Evolutionary conservation across 2,113 vertebrate species (phyloP), one percentile per base, ranked within the genome.

Genomic region (Chlorodrepanis virens): DNA sequence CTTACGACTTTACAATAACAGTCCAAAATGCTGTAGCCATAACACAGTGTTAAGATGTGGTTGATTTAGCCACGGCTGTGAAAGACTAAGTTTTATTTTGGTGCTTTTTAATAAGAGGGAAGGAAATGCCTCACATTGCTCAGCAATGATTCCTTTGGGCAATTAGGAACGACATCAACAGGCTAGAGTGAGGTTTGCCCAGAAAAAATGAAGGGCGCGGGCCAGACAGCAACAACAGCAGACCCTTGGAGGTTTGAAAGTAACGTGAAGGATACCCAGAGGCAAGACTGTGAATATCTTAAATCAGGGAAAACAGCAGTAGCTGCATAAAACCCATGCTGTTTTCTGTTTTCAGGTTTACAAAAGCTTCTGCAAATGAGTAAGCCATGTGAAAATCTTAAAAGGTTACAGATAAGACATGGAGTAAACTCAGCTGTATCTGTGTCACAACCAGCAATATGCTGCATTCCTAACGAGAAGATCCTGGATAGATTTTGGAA

Each of bases 91-190:
- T 94, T 95, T 97, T 96, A 86, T 96, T 96, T 95, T 93, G 82
- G 82, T 96, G 83, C 76, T 93, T 97, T 95, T 94, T 96, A 96
- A 94, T 92, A 96, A 94, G 89, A 86, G 88, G 67, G 69, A 96
- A 97, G 96, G 96, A 97, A 97, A 97, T 97, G 89, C 94, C 72
- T 96, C 87, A 93, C 91, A 94, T 94, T 96, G 76, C 92, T 97
- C 70, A 93, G 92, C 94, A 90, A 74, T 97, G 83, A 96, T 91
- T 96, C 90, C 87, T 97, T 93, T 95, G 93, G 96, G 94, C 92
- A 95, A 95, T 93, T 91, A 96, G 53, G 80, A 96, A 85, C 50
- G 2, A 96, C 93, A 94, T 88, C 94, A 96, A 96, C 96, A 95
- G 85, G 83, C 85, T 87, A 63, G 85, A 91, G 79, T 80, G 90